Evolutionary conservation across 2,888 invertebrate species (phyloP).

Genomic region (Agrenia bidenticulata): DNA sequence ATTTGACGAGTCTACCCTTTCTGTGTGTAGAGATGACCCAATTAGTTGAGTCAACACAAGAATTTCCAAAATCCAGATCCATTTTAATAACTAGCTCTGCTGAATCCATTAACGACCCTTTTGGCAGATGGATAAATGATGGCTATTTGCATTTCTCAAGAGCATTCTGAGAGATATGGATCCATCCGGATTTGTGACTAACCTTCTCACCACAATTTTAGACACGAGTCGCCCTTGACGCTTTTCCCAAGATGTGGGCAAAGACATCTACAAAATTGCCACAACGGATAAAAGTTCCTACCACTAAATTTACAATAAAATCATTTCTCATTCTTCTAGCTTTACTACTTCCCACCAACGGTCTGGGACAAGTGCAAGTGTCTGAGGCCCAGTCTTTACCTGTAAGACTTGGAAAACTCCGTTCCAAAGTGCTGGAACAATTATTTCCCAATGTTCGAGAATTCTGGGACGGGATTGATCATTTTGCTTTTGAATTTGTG

Average conservation of each 20-base stretch:
- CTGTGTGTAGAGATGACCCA: slow-evolving; percentile 11
- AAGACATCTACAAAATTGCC: no score
- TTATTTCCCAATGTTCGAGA: slow-evolving; percentile 31
- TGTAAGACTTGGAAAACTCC: slow-evolving; percentile 25
- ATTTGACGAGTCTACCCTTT: slow-evolving; percentile 1
- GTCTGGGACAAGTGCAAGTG: background rate
- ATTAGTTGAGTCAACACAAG: slow-evolving; percentile 14
- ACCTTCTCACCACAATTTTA: no score
- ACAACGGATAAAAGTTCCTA: background rate
- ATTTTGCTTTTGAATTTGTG: slow-evolving; percentile 30
- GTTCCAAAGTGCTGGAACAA: slow-evolving; percentile 37
- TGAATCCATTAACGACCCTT: slow-evolving; percentile 8
- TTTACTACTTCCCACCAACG: background rate
- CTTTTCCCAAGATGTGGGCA: no score
- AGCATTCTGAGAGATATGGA: background rate
- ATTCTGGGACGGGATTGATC: slow-evolving; percentile 25
- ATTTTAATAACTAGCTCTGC: slow-evolving; percentile 1
- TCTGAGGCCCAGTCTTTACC: slow-evolving; percentile 20
- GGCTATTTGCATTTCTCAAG: slow-evolving; percentile 14
- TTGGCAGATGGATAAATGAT: slow-evolving; percentile 15
- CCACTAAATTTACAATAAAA: no score
- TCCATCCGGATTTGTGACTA: background rate
- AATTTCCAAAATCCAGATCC: background rate
- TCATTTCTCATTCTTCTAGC: slow-evolving; percentile 16
- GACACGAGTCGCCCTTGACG: no score